These are phyloP conservation scores for Monomorium pharaonis DNA, from an alignment of 1,140 invertebrate genomes.

Conservation along the genomic window DNA sequence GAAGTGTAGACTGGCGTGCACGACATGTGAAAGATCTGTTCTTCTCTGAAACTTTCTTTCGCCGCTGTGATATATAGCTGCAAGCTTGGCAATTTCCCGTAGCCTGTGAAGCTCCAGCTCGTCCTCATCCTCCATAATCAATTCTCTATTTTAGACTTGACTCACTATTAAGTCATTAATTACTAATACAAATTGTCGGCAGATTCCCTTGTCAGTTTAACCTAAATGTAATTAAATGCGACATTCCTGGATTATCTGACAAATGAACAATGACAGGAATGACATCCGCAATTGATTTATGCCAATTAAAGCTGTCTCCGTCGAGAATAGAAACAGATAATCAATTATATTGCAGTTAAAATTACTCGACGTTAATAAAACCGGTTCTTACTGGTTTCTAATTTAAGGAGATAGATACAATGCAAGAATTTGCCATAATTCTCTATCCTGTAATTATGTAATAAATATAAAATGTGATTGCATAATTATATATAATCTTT, in stretches of 20 bases:
- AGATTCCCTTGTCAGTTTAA: constrained; percentile 18
- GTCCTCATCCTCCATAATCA: not conserved
- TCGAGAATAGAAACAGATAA: constrained; percentile 9
- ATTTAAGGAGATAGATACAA: not conserved
- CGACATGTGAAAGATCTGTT: constrained; percentile 74
- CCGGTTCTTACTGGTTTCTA: not conserved
- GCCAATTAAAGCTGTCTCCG: not conserved
- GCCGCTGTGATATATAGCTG: constrained; percentile 72
- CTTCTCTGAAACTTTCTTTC: constrained; percentile 74
- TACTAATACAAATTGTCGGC: constrained; percentile 24
- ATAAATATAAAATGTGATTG: not conserved
- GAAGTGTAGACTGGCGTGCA: constrained; percentile 75
- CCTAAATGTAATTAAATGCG: not conserved
- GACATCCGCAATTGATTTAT: constrained; percentile 15
- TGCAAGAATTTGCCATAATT: too few relatives aligned
- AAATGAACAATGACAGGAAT: constrained; percentile 33
- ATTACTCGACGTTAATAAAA: not conserved
- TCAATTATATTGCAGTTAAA: not conserved
- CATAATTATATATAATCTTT: not conserved
- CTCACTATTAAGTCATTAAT: constrained; percentile 33
- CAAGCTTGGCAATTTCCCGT: constrained; percentile 75
- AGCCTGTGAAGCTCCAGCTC: constrained; percentile 71
- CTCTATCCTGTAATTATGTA: too few relatives aligned
- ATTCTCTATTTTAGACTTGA: not conserved
- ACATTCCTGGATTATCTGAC: not conserved